Conservation (phyloP, 1,140 invertebrate genomes). For the Pseudomyrmex gracilis region DNA sequence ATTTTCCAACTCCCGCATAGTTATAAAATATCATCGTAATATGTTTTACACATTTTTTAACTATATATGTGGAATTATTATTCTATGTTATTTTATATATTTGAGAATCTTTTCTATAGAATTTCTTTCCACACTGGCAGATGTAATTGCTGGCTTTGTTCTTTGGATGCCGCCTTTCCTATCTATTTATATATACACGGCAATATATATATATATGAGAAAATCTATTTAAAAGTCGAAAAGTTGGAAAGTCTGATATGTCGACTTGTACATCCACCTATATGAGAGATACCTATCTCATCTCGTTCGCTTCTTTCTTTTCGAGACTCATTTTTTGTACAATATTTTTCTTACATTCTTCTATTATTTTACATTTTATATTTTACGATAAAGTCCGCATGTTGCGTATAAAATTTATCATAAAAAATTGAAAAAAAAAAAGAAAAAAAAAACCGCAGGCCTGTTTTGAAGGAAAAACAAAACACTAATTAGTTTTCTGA, state of each 20-base stretch:
- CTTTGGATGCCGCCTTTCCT: slow-evolving; percentile 1
- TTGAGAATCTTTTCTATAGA: neutral
- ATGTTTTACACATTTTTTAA: no score
- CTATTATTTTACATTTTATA: neutral
- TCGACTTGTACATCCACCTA: no score
- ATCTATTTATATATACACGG: slow-evolving; percentile 32
- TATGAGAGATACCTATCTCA: no score
- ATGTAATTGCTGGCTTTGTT: neutral
- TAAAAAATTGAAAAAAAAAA: no score
- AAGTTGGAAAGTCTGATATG: no score
- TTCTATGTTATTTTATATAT: no score
- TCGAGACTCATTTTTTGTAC: neutral
- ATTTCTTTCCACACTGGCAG: neutral
- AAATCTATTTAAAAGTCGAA: slow-evolving; percentile 20
- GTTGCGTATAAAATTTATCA: no score
- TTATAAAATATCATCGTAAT: no score
- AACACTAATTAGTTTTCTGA: slow-evolving; percentile 1
- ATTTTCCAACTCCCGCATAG: no score
- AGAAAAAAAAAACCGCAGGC: no score
- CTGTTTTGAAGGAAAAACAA: neutral
- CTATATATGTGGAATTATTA: no score
- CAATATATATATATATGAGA: slow-evolving; percentile 18
- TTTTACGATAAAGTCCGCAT: neutral
- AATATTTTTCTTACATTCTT: neutral
- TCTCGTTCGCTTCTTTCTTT: no score